Percentiles rank a stretch among this genome's conserved stretches.
Evolutionary conservation across 2,888 invertebrate species (phyloP).

Genomic region (Nephrotoma appendiculata): DNA sequence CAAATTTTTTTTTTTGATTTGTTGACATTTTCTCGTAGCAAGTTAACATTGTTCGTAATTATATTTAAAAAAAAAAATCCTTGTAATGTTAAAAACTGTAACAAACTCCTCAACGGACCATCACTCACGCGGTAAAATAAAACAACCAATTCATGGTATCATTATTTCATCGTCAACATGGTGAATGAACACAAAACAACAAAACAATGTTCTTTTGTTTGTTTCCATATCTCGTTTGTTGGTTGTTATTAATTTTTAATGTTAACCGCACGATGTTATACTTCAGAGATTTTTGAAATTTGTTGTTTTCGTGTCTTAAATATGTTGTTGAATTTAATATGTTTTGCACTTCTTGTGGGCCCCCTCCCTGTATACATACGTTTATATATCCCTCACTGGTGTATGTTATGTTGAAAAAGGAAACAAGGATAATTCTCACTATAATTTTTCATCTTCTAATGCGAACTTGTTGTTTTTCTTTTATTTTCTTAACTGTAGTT

Average conservation of each 20-base stretch:
- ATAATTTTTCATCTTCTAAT: background rate
- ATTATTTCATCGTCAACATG: background rate
- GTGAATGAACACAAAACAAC: background rate
- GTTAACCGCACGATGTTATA: background rate
- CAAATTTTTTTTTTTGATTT: background rate
- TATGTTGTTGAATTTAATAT: background rate
- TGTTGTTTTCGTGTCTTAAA: background rate
- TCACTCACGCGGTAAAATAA: background rate
- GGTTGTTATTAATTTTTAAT: background rate
- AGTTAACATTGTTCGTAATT: background rate
- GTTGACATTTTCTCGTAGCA: background rate
- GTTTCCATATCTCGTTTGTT: background rate
- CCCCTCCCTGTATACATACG: background rate
- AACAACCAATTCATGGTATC: background rate
- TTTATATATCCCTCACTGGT: background rate
- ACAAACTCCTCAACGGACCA: background rate
- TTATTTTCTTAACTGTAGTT: background rate
- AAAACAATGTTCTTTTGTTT: background rate
- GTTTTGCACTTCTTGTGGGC: background rate
- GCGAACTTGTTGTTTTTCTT: background rate
- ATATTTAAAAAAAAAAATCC: background rate
- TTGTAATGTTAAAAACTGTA: background rate
- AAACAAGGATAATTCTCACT: background rate
- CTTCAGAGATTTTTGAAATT: background rate
- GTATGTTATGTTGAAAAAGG: background rate